phyloP scores from a whole-genome alignment of 2,888 invertebrate genomes.

The Orgyia antiqua region DNA sequence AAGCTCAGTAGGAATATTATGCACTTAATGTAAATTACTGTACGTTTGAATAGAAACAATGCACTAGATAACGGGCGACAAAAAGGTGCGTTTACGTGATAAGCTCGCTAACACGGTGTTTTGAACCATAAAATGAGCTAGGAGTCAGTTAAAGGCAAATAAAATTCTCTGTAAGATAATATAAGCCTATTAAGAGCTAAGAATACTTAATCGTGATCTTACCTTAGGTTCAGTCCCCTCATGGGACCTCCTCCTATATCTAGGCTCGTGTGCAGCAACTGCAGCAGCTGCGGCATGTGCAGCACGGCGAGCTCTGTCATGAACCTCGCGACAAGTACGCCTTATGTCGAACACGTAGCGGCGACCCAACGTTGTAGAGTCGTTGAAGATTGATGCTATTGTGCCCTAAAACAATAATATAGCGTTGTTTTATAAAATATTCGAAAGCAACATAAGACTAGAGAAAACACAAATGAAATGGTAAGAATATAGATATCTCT shows the following conservation, averaged over 20 bases:
- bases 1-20: no score
- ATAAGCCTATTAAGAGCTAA: neutral
- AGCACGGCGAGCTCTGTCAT: conserved; percentile 90
- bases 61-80: no score
- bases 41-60: no score
- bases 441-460: neutral
- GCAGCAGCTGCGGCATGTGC: conserved; percentile 67
- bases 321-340: conserved; percentile 92
- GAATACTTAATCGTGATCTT: no score
- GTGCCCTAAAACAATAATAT: conserved; percentile 79
- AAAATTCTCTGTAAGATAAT: no score
- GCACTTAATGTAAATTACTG: no score
- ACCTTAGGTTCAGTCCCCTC: conserved; percentile 46
- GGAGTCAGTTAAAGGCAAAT: no score
- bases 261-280: conserved; percentile 2
- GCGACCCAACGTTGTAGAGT: conserved; percentile 90
- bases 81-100: no score
- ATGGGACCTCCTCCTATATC: conserved; percentile 23
- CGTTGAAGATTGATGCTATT: conserved; percentile 93
- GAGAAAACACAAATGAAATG: no score
- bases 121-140: no score
- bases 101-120: no score
- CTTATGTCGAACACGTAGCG: conserved; percentile 95
- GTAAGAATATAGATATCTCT: no score
- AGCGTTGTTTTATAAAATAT: neutral